Conservation (phyloP, 2,113 vertebrate genomes). For the Merops nubicus region DNA sequence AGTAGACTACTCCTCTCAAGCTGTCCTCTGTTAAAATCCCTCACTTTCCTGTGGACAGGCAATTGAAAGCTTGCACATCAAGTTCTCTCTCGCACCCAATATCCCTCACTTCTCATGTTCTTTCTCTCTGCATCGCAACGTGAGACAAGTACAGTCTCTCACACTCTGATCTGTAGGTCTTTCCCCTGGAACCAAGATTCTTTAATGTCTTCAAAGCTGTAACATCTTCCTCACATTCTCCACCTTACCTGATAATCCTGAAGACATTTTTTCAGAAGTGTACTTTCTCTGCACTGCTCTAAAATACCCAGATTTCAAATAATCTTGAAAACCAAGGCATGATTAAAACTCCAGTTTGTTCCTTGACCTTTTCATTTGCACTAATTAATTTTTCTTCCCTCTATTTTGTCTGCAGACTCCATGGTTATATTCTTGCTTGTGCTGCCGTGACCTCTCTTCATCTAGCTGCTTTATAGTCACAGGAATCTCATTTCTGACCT, state of each 20-base stretch:
- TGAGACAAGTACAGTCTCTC: not conserved
- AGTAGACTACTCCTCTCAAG: not conserved
- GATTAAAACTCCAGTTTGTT: not conserved
- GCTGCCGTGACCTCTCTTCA: not conserved
- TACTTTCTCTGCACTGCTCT: not conserved
- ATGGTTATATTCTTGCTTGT: not conserved
- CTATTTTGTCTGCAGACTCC: not conserved
- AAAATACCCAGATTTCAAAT: not conserved
- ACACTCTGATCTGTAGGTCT: not conserved
- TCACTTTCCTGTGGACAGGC: not conserved
- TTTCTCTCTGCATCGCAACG: not conserved
- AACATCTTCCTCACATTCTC: not conserved
- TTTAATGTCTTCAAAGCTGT: not conserved
- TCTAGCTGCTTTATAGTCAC: not conserved
- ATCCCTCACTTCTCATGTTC: not conserved
- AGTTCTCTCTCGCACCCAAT: not conserved
- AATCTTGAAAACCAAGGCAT: not conserved
- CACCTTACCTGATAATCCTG: not conserved
- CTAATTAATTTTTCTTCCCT: not conserved
- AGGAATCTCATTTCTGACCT: not conserved
- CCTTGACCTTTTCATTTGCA: not conserved
- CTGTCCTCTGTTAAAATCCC: not conserved
- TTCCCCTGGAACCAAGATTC: not conserved
- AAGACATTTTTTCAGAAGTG: not conserved
- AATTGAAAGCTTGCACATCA: not conserved